Conservation (phyloP, 2,888 invertebrate species). For the Drosophila greeni region DNA sequence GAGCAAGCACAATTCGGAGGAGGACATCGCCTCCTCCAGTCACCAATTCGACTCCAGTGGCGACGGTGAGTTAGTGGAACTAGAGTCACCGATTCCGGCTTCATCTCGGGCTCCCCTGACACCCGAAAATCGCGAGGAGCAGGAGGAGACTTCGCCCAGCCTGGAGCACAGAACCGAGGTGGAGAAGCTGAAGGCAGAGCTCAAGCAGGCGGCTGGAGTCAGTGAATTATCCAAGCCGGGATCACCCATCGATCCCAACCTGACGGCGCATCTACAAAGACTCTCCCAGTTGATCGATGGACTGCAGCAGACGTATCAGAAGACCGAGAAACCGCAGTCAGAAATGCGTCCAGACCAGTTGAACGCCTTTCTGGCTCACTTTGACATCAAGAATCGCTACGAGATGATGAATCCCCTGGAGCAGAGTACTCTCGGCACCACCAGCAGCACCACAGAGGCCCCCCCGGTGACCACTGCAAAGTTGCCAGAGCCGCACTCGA, state of each 20-base stretch:
- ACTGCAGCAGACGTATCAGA: slow-evolving; percentile 75
- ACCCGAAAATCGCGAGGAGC: slow-evolving; percentile 61
- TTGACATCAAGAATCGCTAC: slow-evolving; percentile 77
- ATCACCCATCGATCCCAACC: slow-evolving; percentile 71
- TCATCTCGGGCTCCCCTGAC: slow-evolving; percentile 32
- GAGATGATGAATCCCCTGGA: slow-evolving; percentile 64
- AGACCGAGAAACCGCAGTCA: slow-evolving; percentile 57
- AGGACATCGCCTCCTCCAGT: slow-evolving; percentile 44
- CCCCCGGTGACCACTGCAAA: slow-evolving; percentile 12
- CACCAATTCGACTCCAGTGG: slow-evolving; percentile 73
- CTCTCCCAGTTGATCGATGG: slow-evolving; percentile 78
- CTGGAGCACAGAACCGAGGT: slow-evolving; percentile 22
- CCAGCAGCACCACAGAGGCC: background rate
- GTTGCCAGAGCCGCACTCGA: slow-evolving; percentile 40
- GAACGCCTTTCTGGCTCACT: slow-evolving; percentile 78
- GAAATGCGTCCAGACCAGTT: slow-evolving; percentile 78
- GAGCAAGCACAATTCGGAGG: slow-evolving; percentile 7
- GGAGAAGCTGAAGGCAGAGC: slow-evolving; percentile 31
- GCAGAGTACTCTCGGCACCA: slow-evolving; percentile 6
- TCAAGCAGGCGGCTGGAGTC: slow-evolving; percentile 33
- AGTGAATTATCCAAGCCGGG: slow-evolving; percentile 25
- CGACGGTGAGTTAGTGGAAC: slow-evolving; percentile 71
- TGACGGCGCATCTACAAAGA: slow-evolving; percentile 77
- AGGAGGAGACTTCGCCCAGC: slow-evolving; percentile 18
- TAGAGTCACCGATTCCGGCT: slow-evolving; percentile 36